Evolutionary conservation across 2,113 vertebrate species (phyloP).

Genomic region (Orthonyx spaldingii): DNA sequence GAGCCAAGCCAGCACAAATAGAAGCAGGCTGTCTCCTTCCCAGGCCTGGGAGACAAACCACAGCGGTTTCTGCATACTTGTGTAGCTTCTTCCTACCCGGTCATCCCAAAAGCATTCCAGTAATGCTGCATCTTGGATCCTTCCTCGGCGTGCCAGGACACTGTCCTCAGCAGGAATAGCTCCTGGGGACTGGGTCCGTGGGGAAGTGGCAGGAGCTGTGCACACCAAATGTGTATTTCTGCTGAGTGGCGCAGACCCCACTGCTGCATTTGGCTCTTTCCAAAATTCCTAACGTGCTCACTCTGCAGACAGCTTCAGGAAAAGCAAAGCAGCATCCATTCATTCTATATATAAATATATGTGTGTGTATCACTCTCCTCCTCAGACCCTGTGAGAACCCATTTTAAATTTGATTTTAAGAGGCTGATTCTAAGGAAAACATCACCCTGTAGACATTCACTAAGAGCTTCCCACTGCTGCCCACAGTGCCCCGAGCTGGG

Average conservation of each 20-base stretch:
- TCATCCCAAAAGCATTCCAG: conserved; percentile 43
- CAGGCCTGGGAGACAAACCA: conserved; percentile 19
- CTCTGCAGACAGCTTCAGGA: not conserved
- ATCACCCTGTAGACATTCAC: fast-evolving
- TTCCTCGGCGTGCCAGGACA: not conserved
- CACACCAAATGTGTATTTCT: not conserved
- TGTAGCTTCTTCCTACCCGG: conserved; percentile 11
- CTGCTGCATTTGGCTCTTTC: not conserved
- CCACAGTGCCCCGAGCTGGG: not conserved
- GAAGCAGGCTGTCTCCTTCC: conserved; percentile 3
- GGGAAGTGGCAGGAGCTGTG: not conserved
- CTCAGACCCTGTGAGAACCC: fast-evolving
- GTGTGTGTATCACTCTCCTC: not conserved
- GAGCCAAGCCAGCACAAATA: not conserved
- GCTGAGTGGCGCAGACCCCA: not conserved
- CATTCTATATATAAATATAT: not conserved
- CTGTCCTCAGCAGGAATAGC: not conserved
- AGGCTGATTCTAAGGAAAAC: not conserved
- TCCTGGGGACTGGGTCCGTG: not conserved
- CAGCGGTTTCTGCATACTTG: conserved; percentile 27
- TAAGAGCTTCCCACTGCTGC: not conserved
- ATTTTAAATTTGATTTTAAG: not conserved
- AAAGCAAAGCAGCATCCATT: not conserved
- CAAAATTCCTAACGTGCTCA: not conserved
- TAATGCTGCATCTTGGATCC: not conserved